These are phyloP conservation scores for Arrhamphus sclerolepis DNA, from an alignment of 2,797 vertebrate genomes.

Conservation along the genomic window DNA sequence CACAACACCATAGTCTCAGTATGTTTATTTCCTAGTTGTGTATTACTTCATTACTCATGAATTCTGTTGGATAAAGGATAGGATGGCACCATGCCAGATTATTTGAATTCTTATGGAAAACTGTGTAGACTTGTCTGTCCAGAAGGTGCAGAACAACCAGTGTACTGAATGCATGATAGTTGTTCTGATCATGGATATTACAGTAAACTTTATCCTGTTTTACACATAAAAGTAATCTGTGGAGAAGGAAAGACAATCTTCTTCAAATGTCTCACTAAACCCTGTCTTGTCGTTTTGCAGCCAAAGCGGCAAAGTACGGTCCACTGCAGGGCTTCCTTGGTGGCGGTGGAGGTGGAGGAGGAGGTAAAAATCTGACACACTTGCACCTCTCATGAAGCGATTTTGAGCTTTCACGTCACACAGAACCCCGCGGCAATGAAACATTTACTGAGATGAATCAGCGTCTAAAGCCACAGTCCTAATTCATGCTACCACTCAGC, in stretches of 20 bases:
- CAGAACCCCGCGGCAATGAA: not conserved
- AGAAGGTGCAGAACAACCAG: constrained; percentile 35
- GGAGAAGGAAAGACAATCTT: too few relatives aligned
- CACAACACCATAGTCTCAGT: not conserved
- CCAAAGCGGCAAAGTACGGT: constrained; percentile 90
- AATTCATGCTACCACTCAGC: not conserved
- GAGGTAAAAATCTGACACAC: constrained; percentile 74
- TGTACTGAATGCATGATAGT: constrained; percentile 24
- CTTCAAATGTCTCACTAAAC: too few relatives aligned
- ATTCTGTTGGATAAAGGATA: constrained; percentile 10
- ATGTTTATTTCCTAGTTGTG: not conserved
- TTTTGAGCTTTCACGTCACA: not conserved
- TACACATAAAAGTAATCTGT: too few relatives aligned
- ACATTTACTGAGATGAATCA: not conserved
- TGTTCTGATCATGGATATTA: constrained; percentile 39
- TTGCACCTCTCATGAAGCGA: not conserved
- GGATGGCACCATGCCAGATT: constrained; percentile 20
- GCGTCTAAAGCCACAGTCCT: too few relatives aligned
- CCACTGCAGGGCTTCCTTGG: constrained; percentile 85
- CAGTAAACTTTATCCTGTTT: too few relatives aligned
- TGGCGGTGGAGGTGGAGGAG: constrained; percentile 50
- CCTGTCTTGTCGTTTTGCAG: constrained; percentile 63
- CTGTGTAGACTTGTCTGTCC: constrained; percentile 9
- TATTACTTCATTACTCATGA: not conserved
- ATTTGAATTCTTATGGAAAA: not conserved